These are phyloP conservation scores for Garra rufa DNA, from an alignment of 2,113 vertebrate species.

Conservation along the genomic window DNA sequence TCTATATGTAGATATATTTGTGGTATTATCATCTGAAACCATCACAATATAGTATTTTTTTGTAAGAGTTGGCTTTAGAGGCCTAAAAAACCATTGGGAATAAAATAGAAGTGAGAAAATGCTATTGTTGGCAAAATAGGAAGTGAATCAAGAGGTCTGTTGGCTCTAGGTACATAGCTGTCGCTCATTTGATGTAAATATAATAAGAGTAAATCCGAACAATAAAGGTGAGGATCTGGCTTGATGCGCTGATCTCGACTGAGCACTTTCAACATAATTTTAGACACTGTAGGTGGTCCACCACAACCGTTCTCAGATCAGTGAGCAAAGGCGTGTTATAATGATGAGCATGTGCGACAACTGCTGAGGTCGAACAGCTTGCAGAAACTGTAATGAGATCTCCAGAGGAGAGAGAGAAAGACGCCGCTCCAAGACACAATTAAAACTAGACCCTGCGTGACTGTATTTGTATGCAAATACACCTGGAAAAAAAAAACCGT, in stretches of 20 bases:
- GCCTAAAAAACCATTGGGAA: not conserved
- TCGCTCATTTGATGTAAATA: not conserved
- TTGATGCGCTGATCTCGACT: not conserved
- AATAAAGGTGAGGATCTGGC: not conserved
- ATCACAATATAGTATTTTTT: not conserved
- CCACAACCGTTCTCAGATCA: conserved; percentile 18
- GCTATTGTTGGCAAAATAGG: not conserved
- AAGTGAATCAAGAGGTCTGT: not conserved
- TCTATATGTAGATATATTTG: not conserved
- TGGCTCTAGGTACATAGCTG: not conserved
- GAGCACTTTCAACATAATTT: conserved; percentile 24
- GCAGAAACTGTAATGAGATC: conserved; percentile 47
- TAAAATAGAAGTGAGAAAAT: not conserved
- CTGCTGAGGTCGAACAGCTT: conserved; percentile 42
- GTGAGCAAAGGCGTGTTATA: conserved; percentile 30
- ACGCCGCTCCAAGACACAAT: conserved; percentile 44
- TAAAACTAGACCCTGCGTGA: conserved; percentile 28
- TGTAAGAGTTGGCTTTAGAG: not conserved
- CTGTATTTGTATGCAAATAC: conserved; percentile 19
- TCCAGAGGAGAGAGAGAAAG: conserved; percentile 49
- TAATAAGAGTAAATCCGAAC: not conserved
- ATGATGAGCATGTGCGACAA: conserved; percentile 31
- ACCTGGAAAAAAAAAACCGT: not conserved
- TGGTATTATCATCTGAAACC: not conserved
- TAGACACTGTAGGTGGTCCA: conserved; percentile 13